Percentiles rank a stretch among this genome's conserved stretches.
Evolutionary conservation across 2,113 vertebrate species (phyloP).

Genomic region (Oreochromis tanganicae): DNA sequence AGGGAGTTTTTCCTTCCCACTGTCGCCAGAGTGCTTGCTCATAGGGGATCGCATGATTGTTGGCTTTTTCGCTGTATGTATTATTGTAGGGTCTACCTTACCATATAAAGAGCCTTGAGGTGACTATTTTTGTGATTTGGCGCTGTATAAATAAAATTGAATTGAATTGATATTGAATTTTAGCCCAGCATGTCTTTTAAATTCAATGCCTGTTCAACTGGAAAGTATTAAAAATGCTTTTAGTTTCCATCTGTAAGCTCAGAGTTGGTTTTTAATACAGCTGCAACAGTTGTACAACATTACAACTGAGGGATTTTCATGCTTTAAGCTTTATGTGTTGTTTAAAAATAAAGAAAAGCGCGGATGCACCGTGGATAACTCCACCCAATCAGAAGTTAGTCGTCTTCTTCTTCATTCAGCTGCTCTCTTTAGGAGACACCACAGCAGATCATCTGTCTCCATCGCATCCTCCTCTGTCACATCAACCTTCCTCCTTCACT

Average conservation of each 20-base stretch:
- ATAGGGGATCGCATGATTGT: not conserved
- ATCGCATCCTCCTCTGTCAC: not conserved
- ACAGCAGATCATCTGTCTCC: not conserved
- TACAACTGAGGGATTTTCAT: not conserved
- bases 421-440: not conserved
- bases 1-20: rapidly evolving
- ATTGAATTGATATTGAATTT: not conserved
- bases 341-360: not conserved
- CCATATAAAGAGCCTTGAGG: not conserved
- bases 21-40: not conserved
- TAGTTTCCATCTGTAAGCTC: not conserved
- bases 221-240: not conserved
- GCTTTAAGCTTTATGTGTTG: rapidly evolving
- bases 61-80: not conserved
- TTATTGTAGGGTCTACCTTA: not conserved
- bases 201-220: not conserved
- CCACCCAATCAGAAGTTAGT: not conserved
- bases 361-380: not conserved
- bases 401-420: not conserved
- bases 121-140: not conserved
- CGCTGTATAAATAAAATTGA: not conserved
- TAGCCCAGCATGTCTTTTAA: not conserved
- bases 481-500: not conserved
- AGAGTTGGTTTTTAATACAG: not conserved
- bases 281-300: not conserved